A percentile compares a stretch with the other conserved stretches of the same genome.
Evolutionary conservation across 2,888 invertebrate species (phyloP).

Genomic region (Margaritifera margaritifera): DNA sequence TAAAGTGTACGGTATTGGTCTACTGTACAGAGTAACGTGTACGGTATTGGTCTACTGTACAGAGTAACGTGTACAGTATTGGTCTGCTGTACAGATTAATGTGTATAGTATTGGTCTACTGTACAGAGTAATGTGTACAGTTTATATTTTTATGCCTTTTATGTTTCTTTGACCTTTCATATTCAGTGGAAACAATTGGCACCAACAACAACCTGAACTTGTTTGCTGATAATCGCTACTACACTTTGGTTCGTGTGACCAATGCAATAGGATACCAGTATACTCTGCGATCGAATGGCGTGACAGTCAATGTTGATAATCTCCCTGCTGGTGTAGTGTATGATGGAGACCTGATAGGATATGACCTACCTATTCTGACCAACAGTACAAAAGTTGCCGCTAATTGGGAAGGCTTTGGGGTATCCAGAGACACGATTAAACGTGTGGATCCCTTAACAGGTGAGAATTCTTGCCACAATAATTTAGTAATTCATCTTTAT

Average conservation of each 20-base stretch:
- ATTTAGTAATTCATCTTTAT: no score
- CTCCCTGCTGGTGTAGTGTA: slow-evolving; percentile 58
- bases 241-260: slow-evolving; percentile 46
- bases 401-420: slow-evolving; percentile 63
- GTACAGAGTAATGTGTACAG: no score
- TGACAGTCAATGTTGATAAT: slow-evolving; percentile 52
- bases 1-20: no score
- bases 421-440: slow-evolving; percentile 24
- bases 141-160: no score
- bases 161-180: no score
- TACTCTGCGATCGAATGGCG: slow-evolving; percentile 50
- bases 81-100: no score
- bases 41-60: no score
- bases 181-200: slow-evolving; percentile 40
- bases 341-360: slow-evolving; percentile 47
- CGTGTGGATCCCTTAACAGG: slow-evolving; percentile 35
- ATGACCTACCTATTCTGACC: slow-evolving; percentile 43
- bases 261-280: slow-evolving; percentile 49
- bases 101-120: no score
- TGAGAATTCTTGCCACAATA: slow-evolving; percentile 1
- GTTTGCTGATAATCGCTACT: slow-evolving; percentile 48
- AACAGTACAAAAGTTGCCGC: slow-evolving; percentile 43
- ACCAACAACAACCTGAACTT: slow-evolving; percentile 49
- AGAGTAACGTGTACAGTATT: no score
- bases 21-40: no score